Evolutionary conservation across 2,797 vertebrate species (phyloP), one percentile per base, ranked within the genome.

Genomic region (Balearica regulorum): DNA sequence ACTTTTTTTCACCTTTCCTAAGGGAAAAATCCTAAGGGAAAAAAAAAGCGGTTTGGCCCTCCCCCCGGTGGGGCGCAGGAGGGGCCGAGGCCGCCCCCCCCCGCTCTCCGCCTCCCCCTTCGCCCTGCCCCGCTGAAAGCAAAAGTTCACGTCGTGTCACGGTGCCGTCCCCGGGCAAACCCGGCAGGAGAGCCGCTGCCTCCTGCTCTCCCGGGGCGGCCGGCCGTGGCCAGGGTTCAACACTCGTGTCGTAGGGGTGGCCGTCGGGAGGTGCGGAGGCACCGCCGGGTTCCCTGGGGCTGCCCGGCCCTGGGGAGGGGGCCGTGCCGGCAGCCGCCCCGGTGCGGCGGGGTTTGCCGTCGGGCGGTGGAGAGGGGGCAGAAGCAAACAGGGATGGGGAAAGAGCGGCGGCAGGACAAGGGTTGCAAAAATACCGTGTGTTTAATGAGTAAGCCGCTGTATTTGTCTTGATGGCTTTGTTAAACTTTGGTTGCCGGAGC

Each of bases 91-190:
- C 68, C 44, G 16, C 17, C 17, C 19, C 35, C 54, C 53, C 43
- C 5, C 8, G 14, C 62, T 46, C 54, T 44, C 78, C 72, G 20
- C 5, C 48, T 18, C 6, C 7, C 31, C 15, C 20, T 33, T 24
- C 21, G 53, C 68, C 84, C 78, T 70, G 78, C 89, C 75, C 79
- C 53, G 79, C 71, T 83, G 93, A 95, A 96, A 96, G 93, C 89
- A 96, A 95, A 95, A 96, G 95, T 92, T 96, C 94, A 94, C 48
- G 83, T 77, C 64, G 77, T 95, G 95, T 96, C 94, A 90, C 83
- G 58, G 83, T 54, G 84, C 69, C 69, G 81, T 75, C 51, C 77
- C 58, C 24, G 46, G 89, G 89, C 91, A 48, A 43, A 49, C 79
- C 73, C 49, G 48, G 33, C 39, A 29, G 89, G 31, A 89, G 28